These are phyloP conservation scores for Volucella inanis DNA, from an alignment of 2,888 invertebrate genomes.

Conservation along the genomic window DNA sequence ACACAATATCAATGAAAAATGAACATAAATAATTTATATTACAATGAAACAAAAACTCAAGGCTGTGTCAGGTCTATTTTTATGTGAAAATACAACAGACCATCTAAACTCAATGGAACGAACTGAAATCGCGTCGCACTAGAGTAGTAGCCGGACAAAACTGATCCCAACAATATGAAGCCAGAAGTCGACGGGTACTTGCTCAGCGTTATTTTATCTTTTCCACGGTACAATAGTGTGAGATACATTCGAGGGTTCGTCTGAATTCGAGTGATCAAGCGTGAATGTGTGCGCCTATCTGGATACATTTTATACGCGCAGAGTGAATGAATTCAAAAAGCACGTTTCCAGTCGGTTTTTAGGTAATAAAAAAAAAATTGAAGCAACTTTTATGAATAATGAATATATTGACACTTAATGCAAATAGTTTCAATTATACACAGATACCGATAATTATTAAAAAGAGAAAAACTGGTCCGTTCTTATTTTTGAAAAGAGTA, in stretches of 20 bases:
- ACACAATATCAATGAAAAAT: not conserved
- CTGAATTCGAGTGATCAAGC: not conserved
- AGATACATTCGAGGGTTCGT: not conserved
- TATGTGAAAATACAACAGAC: conserved; percentile 4
- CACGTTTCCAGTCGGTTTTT: too few relatives aligned
- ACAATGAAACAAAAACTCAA: conserved; percentile 20
- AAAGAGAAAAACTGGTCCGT: too few relatives aligned
- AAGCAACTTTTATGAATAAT: too few relatives aligned
- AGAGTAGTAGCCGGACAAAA: conserved; percentile 6
- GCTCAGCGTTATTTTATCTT: conserved; percentile 5
- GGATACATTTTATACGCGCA: too few relatives aligned
- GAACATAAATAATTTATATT: not conserved
- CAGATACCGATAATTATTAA: too few relatives aligned
- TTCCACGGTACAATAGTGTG: conserved; percentile 1
- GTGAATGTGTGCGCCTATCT: too few relatives aligned
- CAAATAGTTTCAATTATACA: too few relatives aligned
- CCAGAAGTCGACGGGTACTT: not conserved
- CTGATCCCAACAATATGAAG: conserved; percentile 22
- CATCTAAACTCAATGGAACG: not conserved
- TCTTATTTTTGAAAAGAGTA: too few relatives aligned
- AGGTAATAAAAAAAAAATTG: too few relatives aligned
- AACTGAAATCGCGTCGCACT: not conserved
- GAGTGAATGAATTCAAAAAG: too few relatives aligned
- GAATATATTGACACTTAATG: too few relatives aligned
- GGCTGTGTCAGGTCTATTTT: not conserved